A percentile compares a stretch with the other conserved stretches of the same genome.
phyloP scores from a whole-genome alignment of 2,888 invertebrate species.

The Taenaris catops region DNA sequence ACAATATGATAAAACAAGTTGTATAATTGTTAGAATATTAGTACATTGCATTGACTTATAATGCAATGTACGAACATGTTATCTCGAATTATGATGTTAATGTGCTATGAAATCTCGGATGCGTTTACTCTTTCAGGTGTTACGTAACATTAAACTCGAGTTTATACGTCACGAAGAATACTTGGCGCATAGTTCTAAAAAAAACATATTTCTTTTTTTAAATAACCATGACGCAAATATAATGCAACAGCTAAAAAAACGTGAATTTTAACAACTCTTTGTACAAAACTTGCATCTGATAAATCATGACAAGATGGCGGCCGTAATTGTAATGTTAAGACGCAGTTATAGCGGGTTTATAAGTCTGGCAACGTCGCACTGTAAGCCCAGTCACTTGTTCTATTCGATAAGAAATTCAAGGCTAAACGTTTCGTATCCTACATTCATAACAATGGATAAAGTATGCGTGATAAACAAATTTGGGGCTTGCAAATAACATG shows the following conservation, averaged over 20 bases:
- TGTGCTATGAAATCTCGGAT: slow-evolving; percentile 38
- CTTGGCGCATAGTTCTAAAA: too few relatives aligned
- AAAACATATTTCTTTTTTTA: too few relatives aligned
- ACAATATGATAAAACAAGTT: too few relatives aligned
- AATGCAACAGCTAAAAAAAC: slow-evolving; percentile 18
- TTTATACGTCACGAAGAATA: not conserved
- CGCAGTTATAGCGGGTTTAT: slow-evolving; percentile 60
- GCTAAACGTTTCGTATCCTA: slow-evolving; percentile 60
- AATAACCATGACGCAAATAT: not conserved
- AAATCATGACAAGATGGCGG: slow-evolving; percentile 69
- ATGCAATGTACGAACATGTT: too few relatives aligned
- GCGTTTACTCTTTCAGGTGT: slow-evolving; percentile 32
- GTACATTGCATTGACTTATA: too few relatives aligned
- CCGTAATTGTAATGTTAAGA: slow-evolving; percentile 55
- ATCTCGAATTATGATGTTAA: slow-evolving; percentile 32
- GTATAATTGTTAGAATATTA: too few relatives aligned
- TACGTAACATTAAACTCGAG: slow-evolving; percentile 25
- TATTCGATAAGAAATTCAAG: slow-evolving; percentile 72
- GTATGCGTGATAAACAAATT: slow-evolving; percentile 27
- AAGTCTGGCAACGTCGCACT: slow-evolving; percentile 73
- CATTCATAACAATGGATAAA: slow-evolving; percentile 55
- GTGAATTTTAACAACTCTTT: slow-evolving; percentile 29
- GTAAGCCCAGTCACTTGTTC: slow-evolving; percentile 51
- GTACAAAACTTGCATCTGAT: slow-evolving; percentile 47
- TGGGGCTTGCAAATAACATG: not conserved